These are phyloP conservation scores for Oncorhynchus clarkii DNA, from an alignment of 2,113 vertebrate genomes.

Conservation along the genomic window DNA sequence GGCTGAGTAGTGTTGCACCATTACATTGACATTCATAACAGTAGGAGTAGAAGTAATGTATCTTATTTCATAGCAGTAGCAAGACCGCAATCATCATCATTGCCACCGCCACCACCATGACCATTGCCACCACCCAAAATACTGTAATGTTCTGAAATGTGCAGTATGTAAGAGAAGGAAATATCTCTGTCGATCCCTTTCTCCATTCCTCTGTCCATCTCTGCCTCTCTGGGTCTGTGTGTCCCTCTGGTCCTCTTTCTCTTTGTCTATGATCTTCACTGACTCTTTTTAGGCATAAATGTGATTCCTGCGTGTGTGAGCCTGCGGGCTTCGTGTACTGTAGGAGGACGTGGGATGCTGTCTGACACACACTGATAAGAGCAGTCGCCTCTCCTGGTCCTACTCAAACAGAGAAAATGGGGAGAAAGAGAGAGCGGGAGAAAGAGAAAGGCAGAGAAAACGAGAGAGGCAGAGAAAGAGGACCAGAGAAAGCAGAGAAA, in stretches of 20 bases:
- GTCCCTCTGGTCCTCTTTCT: not conserved
- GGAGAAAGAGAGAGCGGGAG: not conserved
- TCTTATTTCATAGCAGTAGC: not conserved
- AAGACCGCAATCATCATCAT: constrained; percentile 6
- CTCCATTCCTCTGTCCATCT: not conserved
- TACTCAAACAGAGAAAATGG: not conserved
- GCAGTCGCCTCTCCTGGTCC: constrained; percentile 12
- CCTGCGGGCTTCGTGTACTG: constrained; percentile 16
- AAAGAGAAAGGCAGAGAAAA: no score
- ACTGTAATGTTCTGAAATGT: not conserved
- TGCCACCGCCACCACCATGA: not conserved
- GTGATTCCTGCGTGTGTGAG: not conserved
- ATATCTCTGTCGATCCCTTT: not conserved
- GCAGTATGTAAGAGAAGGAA: no score
- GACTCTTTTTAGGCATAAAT: not conserved
- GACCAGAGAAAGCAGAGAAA: no score
- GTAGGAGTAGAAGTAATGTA: not conserved
- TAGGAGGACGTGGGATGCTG: constrained; percentile 24
- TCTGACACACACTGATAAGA: constrained; percentile 46
- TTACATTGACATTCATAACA: not conserved
- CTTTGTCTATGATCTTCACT: not conserved
- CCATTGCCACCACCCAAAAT: not conserved
- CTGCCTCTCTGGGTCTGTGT: not conserved
- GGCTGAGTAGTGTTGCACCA: not conserved
- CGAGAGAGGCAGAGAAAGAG: no score